A percentile compares a stretch with the other conserved stretches of the same genome.
These are phyloP conservation scores for Bothrops jararaca DNA, from an alignment of 2,113 vertebrate genomes.

Conservation along the genomic window DNA sequence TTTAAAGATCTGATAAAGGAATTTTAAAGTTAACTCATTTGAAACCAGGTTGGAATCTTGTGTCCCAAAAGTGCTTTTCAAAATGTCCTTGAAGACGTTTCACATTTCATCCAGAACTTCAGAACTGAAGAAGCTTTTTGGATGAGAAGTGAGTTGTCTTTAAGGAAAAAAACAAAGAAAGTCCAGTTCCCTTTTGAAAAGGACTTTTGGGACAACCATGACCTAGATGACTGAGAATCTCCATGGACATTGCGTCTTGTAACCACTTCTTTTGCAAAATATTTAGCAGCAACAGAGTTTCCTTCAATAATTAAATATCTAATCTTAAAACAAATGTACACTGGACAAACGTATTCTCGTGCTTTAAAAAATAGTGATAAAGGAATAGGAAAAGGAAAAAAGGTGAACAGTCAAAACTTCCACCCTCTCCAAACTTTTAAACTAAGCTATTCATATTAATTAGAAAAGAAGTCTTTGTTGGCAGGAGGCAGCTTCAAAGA, in stretches of 20 bases:
- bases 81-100: too few relatives aligned
- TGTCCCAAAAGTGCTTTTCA: background rate
- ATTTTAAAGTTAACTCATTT: background rate
- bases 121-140: background rate
- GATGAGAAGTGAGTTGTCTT: background rate
- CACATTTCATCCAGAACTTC: background rate
- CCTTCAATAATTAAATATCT: background rate
- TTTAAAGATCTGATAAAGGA: background rate
- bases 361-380: background rate
- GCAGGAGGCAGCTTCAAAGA: background rate
- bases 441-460: background rate
- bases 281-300: background rate
- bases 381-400: background rate
- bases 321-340: background rate
- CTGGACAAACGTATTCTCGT: background rate
- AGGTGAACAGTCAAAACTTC: background rate
- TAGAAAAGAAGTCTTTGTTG: background rate
- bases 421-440: background rate
- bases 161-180: background rate
- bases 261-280: background rate
- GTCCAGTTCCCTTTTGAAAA: background rate
- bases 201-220: background rate
- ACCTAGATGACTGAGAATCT: background rate
- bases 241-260: background rate
- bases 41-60: background rate